Evolutionary conservation across 2,797 vertebrate genomes (phyloP), one percentile per base, ranked within the genome.

Genomic region (Anolis apletophallus): DNA sequence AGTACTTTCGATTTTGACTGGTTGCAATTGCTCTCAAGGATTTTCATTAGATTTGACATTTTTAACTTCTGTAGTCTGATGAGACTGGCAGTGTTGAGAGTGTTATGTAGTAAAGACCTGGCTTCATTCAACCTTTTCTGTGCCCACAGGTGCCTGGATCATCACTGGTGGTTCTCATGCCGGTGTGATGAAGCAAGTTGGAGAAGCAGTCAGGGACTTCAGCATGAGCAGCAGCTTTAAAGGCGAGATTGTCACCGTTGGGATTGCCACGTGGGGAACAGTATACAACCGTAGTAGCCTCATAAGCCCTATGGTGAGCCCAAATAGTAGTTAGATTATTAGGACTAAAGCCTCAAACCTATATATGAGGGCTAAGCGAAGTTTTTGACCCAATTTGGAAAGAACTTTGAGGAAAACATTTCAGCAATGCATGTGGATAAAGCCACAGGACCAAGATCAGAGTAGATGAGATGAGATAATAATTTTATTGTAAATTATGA

Each of bases 131-230:
- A 7, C 2, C 21, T 12, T 4, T 68, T 93, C 85, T 91, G 83
- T 57, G 67, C 78, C 23, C 29, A 0, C 94, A 99, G 99, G 98
- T 55, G 99, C 99, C 0, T 99, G 99, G 99, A 98, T 99, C 91
- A 97, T 99, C 94, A 99, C 98, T 0, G 99, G 99, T 0, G 99
- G 99, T 0, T 98, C 98, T 68, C 97, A 99, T 26, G 1, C 98
- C 0, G 99, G 99, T 0, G 98, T 99, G 90, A 99, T 99, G 99
- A 99, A 98, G 88, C 98, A 99, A 64, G 99, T 99, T 59, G 99
- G 98, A 0, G 96, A 97, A 95, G 98, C 99, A 0, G 98, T 99
- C 91, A 93, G 97, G 32, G 97, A 98, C 94, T 96, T 97, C 83
- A 88, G 96, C 75, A 95, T 98, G 88, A 98, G 97, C 91, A 96